Evolutionary conservation across 2,888 invertebrate species (phyloP).

Genomic region (Drosophila acutilabella): DNA sequence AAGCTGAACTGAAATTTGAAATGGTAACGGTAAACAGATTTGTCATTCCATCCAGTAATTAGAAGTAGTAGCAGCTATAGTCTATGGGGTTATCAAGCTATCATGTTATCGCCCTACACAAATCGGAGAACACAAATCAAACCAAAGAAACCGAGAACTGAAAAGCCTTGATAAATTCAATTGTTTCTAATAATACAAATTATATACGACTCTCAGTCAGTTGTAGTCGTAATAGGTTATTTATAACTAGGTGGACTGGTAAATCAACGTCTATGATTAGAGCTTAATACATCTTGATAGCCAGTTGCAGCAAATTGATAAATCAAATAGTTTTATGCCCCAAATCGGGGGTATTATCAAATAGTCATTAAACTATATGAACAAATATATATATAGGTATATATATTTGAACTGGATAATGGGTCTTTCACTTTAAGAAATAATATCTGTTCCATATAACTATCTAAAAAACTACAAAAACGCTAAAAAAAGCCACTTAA

Average conservation of each 20-base stretch:
- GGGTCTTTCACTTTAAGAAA: too few relatives aligned
- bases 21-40: slow-evolving; percentile 57
- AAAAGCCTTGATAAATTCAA: slow-evolving; percentile 61
- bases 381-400: not conserved
- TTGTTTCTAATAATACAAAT: slow-evolving; percentile 65
- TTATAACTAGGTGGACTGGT: slow-evolving; percentile 54
- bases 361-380: not conserved
- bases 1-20: slow-evolving; percentile 34
- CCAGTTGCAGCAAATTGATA: slow-evolving; percentile 57
- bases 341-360: not conserved
- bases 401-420: too few relatives aligned
- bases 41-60: slow-evolving; percentile 50
- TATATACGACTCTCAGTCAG: slow-evolving; percentile 44
- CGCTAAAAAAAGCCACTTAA: too few relatives aligned
- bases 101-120: slow-evolving; percentile 8
- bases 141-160: slow-evolving; percentile 1
- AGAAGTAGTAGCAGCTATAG: slow-evolving; percentile 15
- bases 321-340: slow-evolving; percentile 66
- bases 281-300: slow-evolving; percentile 76
- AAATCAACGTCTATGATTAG: slow-evolving; percentile 76
- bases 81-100: not conserved
- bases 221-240: slow-evolving; percentile 36
- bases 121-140: slow-evolving; percentile 62
- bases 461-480: too few relatives aligned
- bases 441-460: too few relatives aligned